phyloP scores from a whole-genome alignment of 2,888 invertebrate species.

The Metellina segmentata region DNA sequence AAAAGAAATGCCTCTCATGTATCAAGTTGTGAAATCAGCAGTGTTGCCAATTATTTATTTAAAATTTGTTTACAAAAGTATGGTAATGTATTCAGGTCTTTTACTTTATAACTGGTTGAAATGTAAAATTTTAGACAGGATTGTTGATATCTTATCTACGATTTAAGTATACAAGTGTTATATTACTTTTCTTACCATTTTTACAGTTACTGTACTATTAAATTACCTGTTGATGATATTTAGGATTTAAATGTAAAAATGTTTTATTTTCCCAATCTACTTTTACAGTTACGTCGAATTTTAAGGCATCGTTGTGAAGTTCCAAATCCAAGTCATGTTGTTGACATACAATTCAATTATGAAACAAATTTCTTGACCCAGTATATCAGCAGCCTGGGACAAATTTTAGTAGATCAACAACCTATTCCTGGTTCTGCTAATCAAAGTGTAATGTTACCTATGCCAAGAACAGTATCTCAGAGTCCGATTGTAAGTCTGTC shows the following conservation, averaged over 20 bases:
- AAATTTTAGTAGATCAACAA: slow-evolving; percentile 79
- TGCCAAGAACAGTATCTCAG: slow-evolving; percentile 44
- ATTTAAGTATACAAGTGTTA: not conserved
- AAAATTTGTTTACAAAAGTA: too few relatives aligned
- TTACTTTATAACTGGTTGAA: too few relatives aligned
- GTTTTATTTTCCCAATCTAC: not conserved
- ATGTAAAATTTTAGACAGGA: too few relatives aligned
- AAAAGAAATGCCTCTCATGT: too few relatives aligned
- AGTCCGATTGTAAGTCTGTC: slow-evolving; percentile 56
- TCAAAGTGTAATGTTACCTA: slow-evolving; percentile 53
- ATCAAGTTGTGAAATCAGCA: too few relatives aligned
- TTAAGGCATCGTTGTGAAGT: slow-evolving; percentile 79
- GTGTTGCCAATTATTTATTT: too few relatives aligned
- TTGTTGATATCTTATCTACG: too few relatives aligned
- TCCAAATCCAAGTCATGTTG: slow-evolving; percentile 80
- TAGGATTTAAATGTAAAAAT: not conserved
- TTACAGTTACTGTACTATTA: not conserved
- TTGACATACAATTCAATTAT: slow-evolving; percentile 79
- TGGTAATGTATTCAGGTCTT: too few relatives aligned
- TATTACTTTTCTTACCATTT: not conserved
- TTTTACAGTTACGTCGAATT: slow-evolving; percentile 78
- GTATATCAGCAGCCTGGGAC: slow-evolving; percentile 78
- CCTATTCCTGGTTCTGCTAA: slow-evolving; percentile 71
- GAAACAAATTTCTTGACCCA: slow-evolving; percentile 77
- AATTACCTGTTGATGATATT: not conserved